Evolutionary conservation across 2,113 vertebrate species (phyloP), one percentile per base, ranked within the genome.

Genomic region (Paramormyrops kingsleyae): DNA sequence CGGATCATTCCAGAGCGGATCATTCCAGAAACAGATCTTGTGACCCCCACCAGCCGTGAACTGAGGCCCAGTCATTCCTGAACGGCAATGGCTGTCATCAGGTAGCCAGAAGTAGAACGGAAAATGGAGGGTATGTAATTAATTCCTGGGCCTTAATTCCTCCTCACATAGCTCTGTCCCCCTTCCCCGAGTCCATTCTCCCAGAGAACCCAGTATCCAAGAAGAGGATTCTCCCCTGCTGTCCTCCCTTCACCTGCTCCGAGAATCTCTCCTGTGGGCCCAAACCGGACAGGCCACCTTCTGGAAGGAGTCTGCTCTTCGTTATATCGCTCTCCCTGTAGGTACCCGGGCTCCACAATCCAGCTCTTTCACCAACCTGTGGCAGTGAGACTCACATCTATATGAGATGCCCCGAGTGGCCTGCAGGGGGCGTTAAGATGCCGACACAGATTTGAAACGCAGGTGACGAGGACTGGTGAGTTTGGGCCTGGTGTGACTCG

Each of bases 141-240:
- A 90, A 89, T 91, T 91, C 89, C 46, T 86, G 83, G 53, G 90
- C 90, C 89, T 93, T 93, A 91, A 93, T 91, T 89, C 93, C 93
- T 90, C 91, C 93, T 94, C 90, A 84, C 83, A 83, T 89, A 27
- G 84, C 91, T 91, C 90, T 91, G 91, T 92, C 59, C 87, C 91
- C 92, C 94, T 94, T 94, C 94, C 93, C 93, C 93, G 93, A 93
- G 91, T 94, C 92, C 89, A 93, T 93, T 93, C 91, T 94, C 92
- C 90, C 93, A 39, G 90, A 91, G 52, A 53, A 19, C 52, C 5
- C 52, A 53, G 94, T 93, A 94, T 93, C 94, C 93, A 90, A 59
- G 88, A 88, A 80, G 15, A 39, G 50, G 31, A 80, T 31, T 19
- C n/a, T 52, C 17, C 4, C 31, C 47, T 35, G 70, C 12, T 80